Conservation (phyloP, 2,113 vertebrate species). For the Brachypteracias leptosomus region DNA sequence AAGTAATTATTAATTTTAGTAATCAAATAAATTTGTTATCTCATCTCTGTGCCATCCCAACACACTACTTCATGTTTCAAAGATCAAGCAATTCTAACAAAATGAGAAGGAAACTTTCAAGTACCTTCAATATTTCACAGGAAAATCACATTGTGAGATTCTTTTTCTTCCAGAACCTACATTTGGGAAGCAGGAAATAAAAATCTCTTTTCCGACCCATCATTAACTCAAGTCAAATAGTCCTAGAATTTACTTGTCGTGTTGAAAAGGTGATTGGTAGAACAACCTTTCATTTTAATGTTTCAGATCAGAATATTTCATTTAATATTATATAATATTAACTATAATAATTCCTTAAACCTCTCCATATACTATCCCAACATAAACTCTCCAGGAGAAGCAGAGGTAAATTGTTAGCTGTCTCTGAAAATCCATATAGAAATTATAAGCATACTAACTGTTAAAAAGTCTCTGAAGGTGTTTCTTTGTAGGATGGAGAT, state of each 20-base stretch:
- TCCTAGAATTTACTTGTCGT: slow-evolving; percentile 46
- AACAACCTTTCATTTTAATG: slow-evolving; percentile 45
- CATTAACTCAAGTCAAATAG: slow-evolving; percentile 2
- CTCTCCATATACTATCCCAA: slow-evolving; percentile 50
- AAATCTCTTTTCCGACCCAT: background rate
- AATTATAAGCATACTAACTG: background rate
- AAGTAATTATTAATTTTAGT: background rate
- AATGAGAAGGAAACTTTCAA: background rate
- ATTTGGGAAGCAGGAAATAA: slow-evolving; percentile 38
- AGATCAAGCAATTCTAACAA: background rate
- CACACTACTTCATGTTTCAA: background rate
- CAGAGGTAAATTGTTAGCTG: slow-evolving; percentile 17
- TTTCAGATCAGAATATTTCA: slow-evolving; percentile 64
- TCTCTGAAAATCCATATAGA: slow-evolving; percentile 59
- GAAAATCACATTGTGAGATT: slow-evolving; percentile 4
- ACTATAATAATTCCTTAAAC: slow-evolving; percentile 61
- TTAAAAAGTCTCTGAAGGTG: background rate
- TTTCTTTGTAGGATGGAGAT: background rate
- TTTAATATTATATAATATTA: background rate
- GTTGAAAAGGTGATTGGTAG: slow-evolving; percentile 36
- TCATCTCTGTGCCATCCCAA: background rate
- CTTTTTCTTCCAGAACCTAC: background rate
- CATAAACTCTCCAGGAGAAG: slow-evolving; percentile 45
- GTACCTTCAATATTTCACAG: slow-evolving; percentile 7
- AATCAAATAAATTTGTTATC: background rate